phyloP scores from a whole-genome alignment of 2,113 vertebrate species.

The Aix galericulata region DNA sequence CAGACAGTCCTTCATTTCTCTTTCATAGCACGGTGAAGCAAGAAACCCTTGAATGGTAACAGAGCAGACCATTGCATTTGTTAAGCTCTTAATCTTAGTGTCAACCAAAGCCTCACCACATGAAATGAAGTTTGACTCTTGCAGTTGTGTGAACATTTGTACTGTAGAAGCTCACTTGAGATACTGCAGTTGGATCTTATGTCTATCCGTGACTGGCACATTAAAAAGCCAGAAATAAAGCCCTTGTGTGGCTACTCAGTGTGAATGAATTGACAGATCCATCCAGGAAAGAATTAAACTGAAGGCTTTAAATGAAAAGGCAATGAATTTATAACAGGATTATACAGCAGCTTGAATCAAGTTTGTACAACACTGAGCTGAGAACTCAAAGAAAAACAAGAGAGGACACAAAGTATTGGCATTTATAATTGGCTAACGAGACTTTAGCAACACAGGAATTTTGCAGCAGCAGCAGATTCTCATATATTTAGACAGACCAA shows the following conservation, averaged over 20 bases:
- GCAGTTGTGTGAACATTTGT: slow-evolving; percentile 52
- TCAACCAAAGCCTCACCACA: slow-evolving; percentile 41
- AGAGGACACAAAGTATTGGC: slow-evolving; percentile 5
- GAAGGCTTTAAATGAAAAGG: slow-evolving; percentile 49
- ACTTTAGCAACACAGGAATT: background rate
- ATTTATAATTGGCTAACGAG: background rate
- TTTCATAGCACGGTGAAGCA: background rate
- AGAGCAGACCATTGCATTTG: slow-evolving; percentile 27
- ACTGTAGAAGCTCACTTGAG: slow-evolving; percentile 46
- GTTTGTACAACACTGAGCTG: slow-evolving; percentile 4
- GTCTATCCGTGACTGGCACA: slow-evolving; percentile 44
- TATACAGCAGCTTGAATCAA: slow-evolving; percentile 29
- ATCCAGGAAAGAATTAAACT: slow-evolving; percentile 46
- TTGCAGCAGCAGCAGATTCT: background rate
- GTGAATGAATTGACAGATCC: slow-evolving; percentile 49
- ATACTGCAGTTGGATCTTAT: slow-evolving; percentile 11
- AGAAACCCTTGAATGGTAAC: background rate
- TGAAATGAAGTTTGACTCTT: slow-evolving; percentile 55
- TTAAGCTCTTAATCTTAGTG: slow-evolving; percentile 61
- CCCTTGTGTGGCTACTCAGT: slow-evolving; percentile 27
- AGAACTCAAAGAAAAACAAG: slow-evolving; percentile 48
- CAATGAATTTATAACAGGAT: slow-evolving; percentile 63
- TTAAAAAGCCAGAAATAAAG: slow-evolving; percentile 57
- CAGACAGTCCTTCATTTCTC: slow-evolving; percentile 31
- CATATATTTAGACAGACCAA: background rate